A percentile compares a stretch with the other conserved stretches of the same genome.
Evolutionary conservation across 35 echinoderm and acorn worm species (phyloP).

Genomic region (Amphiura filiformis): DNA sequence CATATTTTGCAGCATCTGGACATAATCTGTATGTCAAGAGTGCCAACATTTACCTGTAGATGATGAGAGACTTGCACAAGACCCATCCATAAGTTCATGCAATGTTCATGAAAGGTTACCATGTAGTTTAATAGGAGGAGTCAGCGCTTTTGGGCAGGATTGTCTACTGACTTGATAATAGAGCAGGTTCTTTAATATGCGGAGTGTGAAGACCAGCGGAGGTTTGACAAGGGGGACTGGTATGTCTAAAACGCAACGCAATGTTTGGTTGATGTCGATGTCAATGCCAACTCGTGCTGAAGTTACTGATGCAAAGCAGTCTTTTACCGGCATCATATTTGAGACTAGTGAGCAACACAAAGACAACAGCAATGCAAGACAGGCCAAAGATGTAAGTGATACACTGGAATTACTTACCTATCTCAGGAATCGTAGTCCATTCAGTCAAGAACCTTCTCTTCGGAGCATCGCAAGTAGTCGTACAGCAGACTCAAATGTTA

Average conservation of each 20-base stretch:
- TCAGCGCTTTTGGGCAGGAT: neutral
- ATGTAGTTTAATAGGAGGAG: conserved; percentile 4
- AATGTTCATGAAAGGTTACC: neutral
- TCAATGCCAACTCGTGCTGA: neutral
- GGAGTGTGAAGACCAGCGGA: neutral
- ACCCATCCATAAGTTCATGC: neutral
- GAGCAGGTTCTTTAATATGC: neutral
- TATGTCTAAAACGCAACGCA: neutral
- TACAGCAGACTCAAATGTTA: neutral
- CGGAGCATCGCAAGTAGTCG: neutral
- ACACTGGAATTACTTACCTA: neutral
- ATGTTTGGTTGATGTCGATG: neutral
- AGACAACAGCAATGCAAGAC: conserved; percentile 34
- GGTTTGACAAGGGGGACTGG: neutral
- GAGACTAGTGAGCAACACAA: conserved; percentile 46
- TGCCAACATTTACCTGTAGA: neutral
- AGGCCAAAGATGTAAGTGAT: conserved; percentile 21
- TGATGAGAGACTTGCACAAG: neutral
- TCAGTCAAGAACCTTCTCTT: neutral
- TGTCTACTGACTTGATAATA: neutral
- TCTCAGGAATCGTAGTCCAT: neutral
- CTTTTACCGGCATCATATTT: conserved; percentile 23
- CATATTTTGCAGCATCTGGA: neutral
- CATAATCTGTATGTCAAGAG: neutral
- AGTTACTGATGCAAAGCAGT: conserved; percentile 22